Evolutionary conservation across 2,888 invertebrate species (phyloP).

Genomic region (Epistrophe eligans): DNA sequence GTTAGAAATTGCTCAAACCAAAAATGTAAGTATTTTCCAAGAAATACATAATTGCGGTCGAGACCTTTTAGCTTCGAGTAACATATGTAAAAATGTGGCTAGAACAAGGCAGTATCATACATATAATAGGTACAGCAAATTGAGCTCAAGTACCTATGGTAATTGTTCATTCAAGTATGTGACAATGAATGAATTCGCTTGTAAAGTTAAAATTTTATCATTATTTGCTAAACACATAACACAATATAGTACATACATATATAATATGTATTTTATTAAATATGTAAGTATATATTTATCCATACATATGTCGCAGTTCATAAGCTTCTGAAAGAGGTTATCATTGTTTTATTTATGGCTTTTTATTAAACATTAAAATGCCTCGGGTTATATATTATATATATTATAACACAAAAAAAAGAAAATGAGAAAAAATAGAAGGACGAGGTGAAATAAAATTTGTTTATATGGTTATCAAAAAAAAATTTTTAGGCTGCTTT

Average conservation of each 20-base stretch:
- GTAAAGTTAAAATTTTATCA: conserved; percentile 58
- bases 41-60: conserved; percentile 41
- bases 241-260: neutral
- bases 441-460: conserved; percentile 15
- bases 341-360: conserved; percentile 65
- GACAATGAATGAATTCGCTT: conserved; percentile 45
- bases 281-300: neutral
- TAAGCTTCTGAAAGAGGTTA: conserved; percentile 17
- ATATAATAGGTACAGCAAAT: conserved; percentile 2
- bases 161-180: conserved; percentile 54
- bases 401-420: conserved; percentile 18
- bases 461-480: conserved; percentile 10
- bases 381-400: conserved; percentile 19
- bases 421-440: neutral
- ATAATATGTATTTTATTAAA: conserved; percentile 24
- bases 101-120: too few species aligned
- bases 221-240: conserved; percentile 5
- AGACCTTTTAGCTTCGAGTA: conserved; percentile 16
- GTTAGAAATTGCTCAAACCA: too few species aligned
- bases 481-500: neutral
- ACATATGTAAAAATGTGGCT: too few species aligned
- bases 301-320: neutral
- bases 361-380: conserved; percentile 53
- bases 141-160: conserved; percentile 38
- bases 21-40: conserved; percentile 21